phyloP scores from a whole-genome alignment of 2,888 invertebrate species.

The Lutraria lutraria region DNA sequence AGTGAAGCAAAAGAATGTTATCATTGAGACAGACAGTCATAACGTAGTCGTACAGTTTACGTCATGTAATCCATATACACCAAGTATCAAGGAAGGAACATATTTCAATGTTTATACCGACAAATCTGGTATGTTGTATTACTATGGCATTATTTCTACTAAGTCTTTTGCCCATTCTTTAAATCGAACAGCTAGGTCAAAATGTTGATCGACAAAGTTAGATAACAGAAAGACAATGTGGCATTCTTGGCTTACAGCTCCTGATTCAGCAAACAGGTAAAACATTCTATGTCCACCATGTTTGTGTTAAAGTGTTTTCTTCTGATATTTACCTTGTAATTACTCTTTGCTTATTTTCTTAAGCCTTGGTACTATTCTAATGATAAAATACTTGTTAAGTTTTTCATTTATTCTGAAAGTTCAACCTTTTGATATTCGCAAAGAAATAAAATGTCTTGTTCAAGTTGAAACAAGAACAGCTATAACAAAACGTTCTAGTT shows the following conservation, averaged over 20 bases:
- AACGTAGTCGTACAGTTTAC: neutral
- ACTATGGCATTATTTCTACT: neutral
- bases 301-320: no score
- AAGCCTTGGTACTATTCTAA: no score
- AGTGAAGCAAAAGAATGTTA: neutral
- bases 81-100: neutral
- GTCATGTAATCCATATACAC: neutral
- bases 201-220: neutral
- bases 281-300: no score
- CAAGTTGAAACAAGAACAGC: no score
- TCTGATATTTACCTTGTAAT: no score
- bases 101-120: neutral
- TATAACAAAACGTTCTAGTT: no score
- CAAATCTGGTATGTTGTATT: neutral
- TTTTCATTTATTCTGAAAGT: no score
- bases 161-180: neutral
- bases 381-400: no score
- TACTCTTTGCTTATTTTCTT: no score
- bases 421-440: no score
- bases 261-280: neutral
- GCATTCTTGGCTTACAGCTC: neutral
- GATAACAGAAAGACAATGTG: neutral
- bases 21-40: neutral
- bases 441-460: no score
- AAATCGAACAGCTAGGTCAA: neutral